A percentile compares a stretch with the other conserved stretches of the same genome.
Evolutionary conservation across 2,797 vertebrate species (phyloP).

Genomic region (Brachymystax lenok): DNA sequence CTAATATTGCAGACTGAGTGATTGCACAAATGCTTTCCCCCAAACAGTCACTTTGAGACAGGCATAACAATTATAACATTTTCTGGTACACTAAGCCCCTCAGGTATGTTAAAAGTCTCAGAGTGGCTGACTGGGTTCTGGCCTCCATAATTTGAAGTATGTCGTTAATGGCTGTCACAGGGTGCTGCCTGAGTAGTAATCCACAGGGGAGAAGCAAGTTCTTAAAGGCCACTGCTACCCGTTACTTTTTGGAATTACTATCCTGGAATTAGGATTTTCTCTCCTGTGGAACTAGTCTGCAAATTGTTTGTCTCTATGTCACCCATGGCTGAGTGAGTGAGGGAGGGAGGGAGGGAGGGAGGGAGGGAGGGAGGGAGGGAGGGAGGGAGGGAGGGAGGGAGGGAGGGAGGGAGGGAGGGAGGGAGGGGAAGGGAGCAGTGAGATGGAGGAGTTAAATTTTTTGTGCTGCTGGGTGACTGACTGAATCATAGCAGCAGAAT

Average conservation of each 20-base stretch:
- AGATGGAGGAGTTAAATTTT: constrained; percentile 22
- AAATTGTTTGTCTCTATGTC: constrained; percentile 37
- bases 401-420: not conserved
- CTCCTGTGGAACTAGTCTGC: constrained; percentile 4
- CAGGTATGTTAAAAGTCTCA: constrained; percentile 67
- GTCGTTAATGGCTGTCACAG: constrained; percentile 67
- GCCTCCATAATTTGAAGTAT: constrained; percentile 63
- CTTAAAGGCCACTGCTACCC: constrained; percentile 8
- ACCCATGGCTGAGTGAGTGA: constrained; percentile 16
- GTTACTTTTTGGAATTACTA: constrained; percentile 3
- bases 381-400: not conserved
- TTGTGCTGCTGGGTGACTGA: constrained; percentile 29
- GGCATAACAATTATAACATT: constrained; percentile 66
- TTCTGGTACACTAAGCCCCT: constrained; percentile 58
- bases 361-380: not conserved
- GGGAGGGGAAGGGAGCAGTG: no score
- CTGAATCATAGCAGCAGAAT: constrained; percentile 4
- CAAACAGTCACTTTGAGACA: constrained; percentile 63
- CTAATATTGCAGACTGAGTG: constrained; percentile 66
- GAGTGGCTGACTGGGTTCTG: constrained; percentile 58
- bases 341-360: not conserved
- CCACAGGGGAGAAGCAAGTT: constrained; percentile 27
- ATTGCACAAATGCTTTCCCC: constrained; percentile 55
- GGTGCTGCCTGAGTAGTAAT: constrained; percentile 51
- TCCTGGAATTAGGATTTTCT: not conserved